These are phyloP conservation scores for Mus pahari DNA, from an alignment of 2,113 vertebrate species.

Conservation along the genomic window DNA sequence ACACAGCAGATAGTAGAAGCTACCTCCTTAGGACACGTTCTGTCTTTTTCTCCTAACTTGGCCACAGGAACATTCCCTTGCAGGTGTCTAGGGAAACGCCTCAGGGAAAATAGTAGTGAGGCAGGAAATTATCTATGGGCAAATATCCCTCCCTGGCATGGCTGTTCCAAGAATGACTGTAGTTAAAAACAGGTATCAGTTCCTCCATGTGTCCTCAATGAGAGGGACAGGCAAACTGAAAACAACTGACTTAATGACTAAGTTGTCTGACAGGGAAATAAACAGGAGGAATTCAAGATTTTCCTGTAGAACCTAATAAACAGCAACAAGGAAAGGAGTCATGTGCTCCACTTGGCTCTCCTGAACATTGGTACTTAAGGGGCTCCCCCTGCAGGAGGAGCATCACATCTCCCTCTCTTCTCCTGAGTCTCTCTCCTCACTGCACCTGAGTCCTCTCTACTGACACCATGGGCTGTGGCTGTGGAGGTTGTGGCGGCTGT, in stretches of 20 bases:
- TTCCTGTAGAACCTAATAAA: neutral
- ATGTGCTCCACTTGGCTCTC: fast-evolving
- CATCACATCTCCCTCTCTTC: slow-evolving; percentile 14
- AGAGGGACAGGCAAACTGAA: neutral
- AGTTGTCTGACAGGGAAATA: neutral
- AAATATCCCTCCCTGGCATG: neutral
- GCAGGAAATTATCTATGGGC: neutral
- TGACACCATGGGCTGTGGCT: slow-evolving; percentile 62
- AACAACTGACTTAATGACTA: neutral
- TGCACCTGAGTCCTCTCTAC: slow-evolving; percentile 19
- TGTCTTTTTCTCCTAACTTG: neutral
- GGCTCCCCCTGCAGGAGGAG: neutral
- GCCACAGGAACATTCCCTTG: neutral
- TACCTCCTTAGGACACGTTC: neutral
- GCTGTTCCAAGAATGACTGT: neutral
- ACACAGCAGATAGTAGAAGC: neutral
- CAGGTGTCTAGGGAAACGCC: neutral
- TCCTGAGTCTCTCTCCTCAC: neutral
- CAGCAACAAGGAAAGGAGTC: slow-evolving; percentile 60
- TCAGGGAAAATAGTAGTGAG: neutral
- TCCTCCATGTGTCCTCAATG: neutral
- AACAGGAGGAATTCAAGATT: slow-evolving; percentile 5
- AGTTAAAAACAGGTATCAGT: neutral
- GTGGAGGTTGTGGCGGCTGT: neutral
- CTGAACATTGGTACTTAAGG: slow-evolving; percentile 13